Evolutionary conservation across 2,797 vertebrate species (phyloP).

Genomic region (Hydrolagus colliei): DNA sequence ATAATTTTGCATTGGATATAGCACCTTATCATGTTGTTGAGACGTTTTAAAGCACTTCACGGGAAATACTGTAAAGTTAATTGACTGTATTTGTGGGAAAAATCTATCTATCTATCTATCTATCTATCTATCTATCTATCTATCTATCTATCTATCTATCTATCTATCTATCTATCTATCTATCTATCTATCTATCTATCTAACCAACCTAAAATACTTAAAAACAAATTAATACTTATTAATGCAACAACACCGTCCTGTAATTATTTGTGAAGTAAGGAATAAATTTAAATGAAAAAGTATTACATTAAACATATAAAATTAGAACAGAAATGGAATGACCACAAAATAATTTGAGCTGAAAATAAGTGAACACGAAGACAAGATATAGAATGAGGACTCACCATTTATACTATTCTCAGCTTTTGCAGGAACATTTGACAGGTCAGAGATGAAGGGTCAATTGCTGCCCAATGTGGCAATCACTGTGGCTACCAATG

Average conservation of each 20-base stretch:
- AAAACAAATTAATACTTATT: background rate
- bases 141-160: no score
- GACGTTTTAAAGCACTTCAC: no score
- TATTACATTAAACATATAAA: background rate
- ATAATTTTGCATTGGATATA: no score
- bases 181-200: no score
- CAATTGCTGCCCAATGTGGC: background rate
- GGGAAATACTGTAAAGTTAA: no score
- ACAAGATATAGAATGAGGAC: background rate
- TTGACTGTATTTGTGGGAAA: no score
- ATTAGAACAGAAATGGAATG: background rate
- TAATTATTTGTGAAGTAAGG: background rate
- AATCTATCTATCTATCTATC: no score
- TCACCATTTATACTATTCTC: slow-evolving; percentile 1
- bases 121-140: no score
- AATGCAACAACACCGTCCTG: background rate
- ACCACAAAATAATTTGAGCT: background rate
- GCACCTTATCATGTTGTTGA: no score
- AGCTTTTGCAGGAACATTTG: background rate
- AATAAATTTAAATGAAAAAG: background rate
- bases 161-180: no score
- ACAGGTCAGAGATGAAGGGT: background rate
- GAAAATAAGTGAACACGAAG: background rate
- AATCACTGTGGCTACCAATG: background rate
- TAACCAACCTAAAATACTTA: no score